phyloP scores from a whole-genome alignment of 2,797 vertebrate species.

The Craterocephalus amniculus region DNA sequence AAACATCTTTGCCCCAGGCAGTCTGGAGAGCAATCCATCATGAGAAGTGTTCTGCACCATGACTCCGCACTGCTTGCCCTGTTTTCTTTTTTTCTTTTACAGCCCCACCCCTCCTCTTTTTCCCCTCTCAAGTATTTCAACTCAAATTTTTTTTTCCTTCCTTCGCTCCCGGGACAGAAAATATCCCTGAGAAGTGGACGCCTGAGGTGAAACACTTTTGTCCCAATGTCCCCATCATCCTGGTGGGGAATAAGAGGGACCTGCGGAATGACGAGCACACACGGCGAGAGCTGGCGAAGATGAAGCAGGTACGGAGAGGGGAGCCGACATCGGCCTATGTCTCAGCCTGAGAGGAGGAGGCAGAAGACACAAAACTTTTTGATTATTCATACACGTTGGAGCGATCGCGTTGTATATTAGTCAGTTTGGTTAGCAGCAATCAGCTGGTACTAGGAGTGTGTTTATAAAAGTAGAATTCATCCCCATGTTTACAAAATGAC shows the following conservation, averaged over 20 bases:
- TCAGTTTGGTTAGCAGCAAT: neutral
- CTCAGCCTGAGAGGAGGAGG: neutral
- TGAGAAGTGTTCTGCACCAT: conserved; percentile 44
- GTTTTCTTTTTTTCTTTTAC: conserved; percentile 47
- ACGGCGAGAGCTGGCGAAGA: conserved; percentile 92
- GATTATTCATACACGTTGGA: conserved; percentile 14
- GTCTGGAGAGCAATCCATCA: conserved; percentile 65
- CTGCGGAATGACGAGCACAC: conserved; percentile 94
- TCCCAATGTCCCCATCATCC: conserved; percentile 97
- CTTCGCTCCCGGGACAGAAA: conserved; percentile 83
- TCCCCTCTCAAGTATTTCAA: conserved; percentile 18
- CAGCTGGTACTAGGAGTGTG: neutral
- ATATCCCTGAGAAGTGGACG: conserved; percentile 98
- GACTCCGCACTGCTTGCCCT: conserved; percentile 46
- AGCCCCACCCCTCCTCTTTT: neutral
- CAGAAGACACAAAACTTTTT: too few relatives aligned
- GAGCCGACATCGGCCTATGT: neutral
- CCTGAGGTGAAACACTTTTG: conserved; percentile 99
- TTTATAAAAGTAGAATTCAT: conserved; percentile 5
- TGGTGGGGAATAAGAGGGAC: conserved; percentile 99
- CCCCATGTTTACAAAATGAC: neutral
- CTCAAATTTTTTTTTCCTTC: too few relatives aligned
- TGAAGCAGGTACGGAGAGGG: conserved; percentile 91
- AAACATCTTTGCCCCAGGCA: conserved; percentile 60
- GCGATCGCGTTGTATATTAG: neutral